Evolutionary conservation across 2,888 invertebrate species (phyloP), one percentile per base, ranked within the genome.

Genomic region (Plagodis dolabraria): DNA sequence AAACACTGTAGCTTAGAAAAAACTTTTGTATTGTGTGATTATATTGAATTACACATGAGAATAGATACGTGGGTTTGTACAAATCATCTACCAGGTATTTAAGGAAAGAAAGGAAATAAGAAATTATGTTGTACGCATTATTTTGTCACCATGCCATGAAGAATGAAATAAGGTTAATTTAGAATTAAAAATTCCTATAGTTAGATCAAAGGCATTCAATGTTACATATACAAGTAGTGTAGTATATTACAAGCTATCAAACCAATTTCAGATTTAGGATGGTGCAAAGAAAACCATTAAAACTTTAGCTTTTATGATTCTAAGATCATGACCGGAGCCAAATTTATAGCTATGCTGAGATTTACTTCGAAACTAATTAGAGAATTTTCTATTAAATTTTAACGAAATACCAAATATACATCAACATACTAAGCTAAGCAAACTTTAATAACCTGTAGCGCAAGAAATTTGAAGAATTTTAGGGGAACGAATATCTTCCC

Each of bases 351-450:
- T 42, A 45, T 50, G 49, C 48, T 43, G 53, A 64, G 53, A 48
- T 58, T 60, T 55, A 65, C 53, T 55, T 65, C 36, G 47, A 12
- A 62, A 68, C 52, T 65, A 58, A 63, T 65, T 65, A 50, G 47
- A 60, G 51, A 64, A 67, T 55, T 64, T 60, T 9, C 11, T 56
- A 42, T 45, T 43, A 49, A 63, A 60, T 48, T 40, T 48, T 60
- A 52, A 58, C 55, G 33, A 53, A 51, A 57, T 53, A 53, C 47
- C 33, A 10, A 10, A 40, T 10, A 40, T 40, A 40, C 22, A 22
- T 38, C 38, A 8, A 38, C 38, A 8, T 59, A 38, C 52, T 47
- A 47, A 43, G 45, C 33, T 55, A 53, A 12, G n/a, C 10, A 53
- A 58, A 53, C 38, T 33, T 38, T 9, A 9, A 33, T 35, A 33